These are phyloP conservation scores for Montipora cactus DNA, from an alignment of 64 coral and sea anemone genomes.

Conservation along the genomic window DNA sequence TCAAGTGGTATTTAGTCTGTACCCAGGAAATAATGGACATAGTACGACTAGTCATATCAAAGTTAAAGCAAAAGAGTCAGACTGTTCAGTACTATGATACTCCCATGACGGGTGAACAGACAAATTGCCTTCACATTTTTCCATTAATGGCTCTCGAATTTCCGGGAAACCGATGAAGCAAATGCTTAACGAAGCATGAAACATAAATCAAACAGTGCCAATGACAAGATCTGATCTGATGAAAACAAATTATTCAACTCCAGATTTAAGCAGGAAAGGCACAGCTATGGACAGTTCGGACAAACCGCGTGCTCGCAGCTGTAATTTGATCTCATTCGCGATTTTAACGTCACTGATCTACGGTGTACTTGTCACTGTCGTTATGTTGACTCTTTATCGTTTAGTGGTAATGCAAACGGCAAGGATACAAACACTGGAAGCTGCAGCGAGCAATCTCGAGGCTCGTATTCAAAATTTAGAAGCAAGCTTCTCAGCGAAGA, in stretches of 20 bases:
- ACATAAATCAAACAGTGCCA: slow-evolving; percentile 39
- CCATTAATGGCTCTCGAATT: not conserved
- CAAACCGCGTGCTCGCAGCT: slow-evolving; percentile 3
- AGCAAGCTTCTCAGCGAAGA: not conserved
- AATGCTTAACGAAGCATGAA: slow-evolving; percentile 41
- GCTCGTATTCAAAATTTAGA: slow-evolving; percentile 27
- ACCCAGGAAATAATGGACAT: too few relatives aligned
- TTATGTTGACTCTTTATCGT: slow-evolving; percentile 40
- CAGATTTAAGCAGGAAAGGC: too few relatives aligned
- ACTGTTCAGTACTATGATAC: too few relatives aligned
- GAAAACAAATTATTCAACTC: not conserved
- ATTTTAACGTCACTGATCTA: not conserved
- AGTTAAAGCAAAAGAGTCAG: too few relatives aligned
- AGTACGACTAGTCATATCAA: too few relatives aligned
- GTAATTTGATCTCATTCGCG: not conserved
- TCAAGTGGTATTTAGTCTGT: too few relatives aligned
- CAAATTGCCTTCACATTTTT: not conserved
- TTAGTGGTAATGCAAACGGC: not conserved
- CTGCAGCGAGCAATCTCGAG: not conserved
- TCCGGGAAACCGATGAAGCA: slow-evolving; percentile 21
- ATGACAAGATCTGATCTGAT: not conserved
- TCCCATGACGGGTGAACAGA: too few relatives aligned
- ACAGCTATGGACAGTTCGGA: not conserved
- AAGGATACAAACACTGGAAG: slow-evolving; percentile 8
- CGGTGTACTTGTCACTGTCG: not conserved